A percentile compares a stretch with the other conserved stretches of the same genome.
These are phyloP conservation scores for Sparidentex hasta DNA, from an alignment of 2,797 vertebrate species.

Conservation along the genomic window DNA sequence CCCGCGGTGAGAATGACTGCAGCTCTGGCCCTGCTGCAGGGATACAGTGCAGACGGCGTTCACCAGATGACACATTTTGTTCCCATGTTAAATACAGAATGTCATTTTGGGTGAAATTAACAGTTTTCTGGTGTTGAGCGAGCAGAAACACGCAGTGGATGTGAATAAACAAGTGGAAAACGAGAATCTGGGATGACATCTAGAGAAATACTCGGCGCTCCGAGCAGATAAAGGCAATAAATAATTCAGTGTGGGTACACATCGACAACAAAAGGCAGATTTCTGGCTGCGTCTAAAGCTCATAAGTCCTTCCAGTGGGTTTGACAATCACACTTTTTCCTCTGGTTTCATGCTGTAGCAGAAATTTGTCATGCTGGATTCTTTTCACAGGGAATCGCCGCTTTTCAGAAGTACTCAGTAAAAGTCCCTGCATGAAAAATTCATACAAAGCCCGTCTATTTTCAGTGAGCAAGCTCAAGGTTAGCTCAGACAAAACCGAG, in stretches of 20 bases:
- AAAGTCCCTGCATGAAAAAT: constrained; percentile 59
- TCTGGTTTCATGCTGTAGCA: constrained; percentile 29
- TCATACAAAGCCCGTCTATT: constrained; percentile 48
- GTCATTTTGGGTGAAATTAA: neutral
- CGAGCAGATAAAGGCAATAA: neutral
- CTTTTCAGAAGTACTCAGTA: constrained; percentile 47
- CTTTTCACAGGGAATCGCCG: constrained; percentile 40
- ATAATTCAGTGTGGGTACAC: constrained; percentile 29
- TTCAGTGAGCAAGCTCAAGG: constrained; percentile 46
- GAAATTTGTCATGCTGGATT: constrained; percentile 52
- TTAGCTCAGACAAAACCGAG: constrained; percentile 44
- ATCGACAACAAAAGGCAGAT: constrained; percentile 36
- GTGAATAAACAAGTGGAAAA: constrained; percentile 18
- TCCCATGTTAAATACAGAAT: neutral
- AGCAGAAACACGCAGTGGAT: neutral
- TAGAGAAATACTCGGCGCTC: constrained; percentile 18
- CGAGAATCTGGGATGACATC: constrained; percentile 3
- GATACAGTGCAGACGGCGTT: neutral
- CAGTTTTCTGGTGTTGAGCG: neutral
- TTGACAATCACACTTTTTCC: constrained; percentile 47
- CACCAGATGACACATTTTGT: neutral
- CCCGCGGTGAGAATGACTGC: constrained; percentile 40
- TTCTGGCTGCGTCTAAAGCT: constrained; percentile 39
- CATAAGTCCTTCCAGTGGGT: constrained; percentile 20
- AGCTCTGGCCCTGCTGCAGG: neutral